Percentiles rank a stretch among this genome's conserved stretches.
These are phyloP conservation scores for Tursiops truncatus DNA, from an alignment of 2,113 vertebrate genomes.

Conservation along the genomic window DNA sequence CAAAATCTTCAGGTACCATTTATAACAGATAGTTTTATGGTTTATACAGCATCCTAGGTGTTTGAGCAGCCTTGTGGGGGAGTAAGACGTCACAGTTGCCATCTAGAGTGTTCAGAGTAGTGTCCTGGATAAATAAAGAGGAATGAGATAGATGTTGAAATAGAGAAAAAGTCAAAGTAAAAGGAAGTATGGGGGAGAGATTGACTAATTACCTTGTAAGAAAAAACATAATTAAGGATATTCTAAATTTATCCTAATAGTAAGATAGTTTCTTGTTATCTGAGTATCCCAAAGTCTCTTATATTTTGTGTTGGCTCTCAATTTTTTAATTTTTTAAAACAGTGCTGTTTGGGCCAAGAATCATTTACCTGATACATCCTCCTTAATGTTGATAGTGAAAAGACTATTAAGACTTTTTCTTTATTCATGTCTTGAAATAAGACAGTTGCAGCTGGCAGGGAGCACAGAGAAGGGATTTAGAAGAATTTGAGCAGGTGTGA, in stretches of 20 bases:
- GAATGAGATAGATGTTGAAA: neutral
- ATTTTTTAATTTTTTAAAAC: neutral
- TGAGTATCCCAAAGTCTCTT: neutral
- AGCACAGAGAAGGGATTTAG: neutral
- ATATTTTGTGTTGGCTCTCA: neutral
- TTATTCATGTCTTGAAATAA: neutral
- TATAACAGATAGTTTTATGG: neutral
- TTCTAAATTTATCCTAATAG: neutral
- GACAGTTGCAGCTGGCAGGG: neutral
- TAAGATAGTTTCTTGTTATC: neutral
- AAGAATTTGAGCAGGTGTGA: neutral
- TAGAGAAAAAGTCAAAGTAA: neutral
- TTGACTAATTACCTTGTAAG: neutral
- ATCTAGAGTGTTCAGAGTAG: neutral
- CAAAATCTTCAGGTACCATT: neutral
- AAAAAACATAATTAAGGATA: neutral
- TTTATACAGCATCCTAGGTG: neutral
- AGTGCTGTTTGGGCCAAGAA: neutral
- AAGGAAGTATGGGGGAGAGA: neutral
- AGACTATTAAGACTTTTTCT: neutral
- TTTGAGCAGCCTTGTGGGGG: neutral
- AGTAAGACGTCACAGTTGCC: neutral
- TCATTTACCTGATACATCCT: neutral
- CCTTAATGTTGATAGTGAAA: neutral
- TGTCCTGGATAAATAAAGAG: neutral